Base-by-base conservation (phyloP, 2,888 invertebrate genomes). In the Chouioia cunea region DNA sequence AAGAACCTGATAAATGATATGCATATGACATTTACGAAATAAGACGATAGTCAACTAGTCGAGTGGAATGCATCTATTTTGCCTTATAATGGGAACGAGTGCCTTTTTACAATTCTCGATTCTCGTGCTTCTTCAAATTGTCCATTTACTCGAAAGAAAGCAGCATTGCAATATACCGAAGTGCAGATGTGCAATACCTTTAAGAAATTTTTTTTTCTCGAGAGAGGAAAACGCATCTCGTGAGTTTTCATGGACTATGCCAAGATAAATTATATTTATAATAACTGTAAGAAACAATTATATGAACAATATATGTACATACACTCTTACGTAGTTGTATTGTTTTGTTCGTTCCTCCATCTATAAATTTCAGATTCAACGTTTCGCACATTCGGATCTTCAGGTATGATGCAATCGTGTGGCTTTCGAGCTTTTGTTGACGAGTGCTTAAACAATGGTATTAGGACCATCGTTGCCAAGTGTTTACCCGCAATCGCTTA, bases 151-250 rank as follows among this genome's bases (percentile, higher is more conserved):
- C 36, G 15, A 57, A 57, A 48, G 43, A 63, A 53, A 71, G 44
- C 63, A 57, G 46, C 57, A 50, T 74, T 73, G 71, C 68, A 65
- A 72, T 72, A 69, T 72, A 72, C 69, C 62, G 52, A 69, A 69
- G 62, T 69, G 57, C 23, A 74, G 75, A 76, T 78, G 81, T 82
- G 81, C 83, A 82, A 82, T 81, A 81, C 80, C 80, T 82, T 77
- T 79, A 80, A 77, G 77, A 74, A 69, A 65, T 68, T 75, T 77
- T 77, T 77, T 74, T 72, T 75, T 77, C 77, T 77, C 74, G 73
- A 64, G 53, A 48, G 70, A 53, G 53, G 70, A 70, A 73, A 36
- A 68, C 58, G 56, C 23, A 52, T 43, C 68, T 68, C 63, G 50
- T 50, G n/a, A n/a, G n/a, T n/a, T n/a, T n/a, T 27, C 54, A 70